A percentile compares a stretch with the other conserved stretches of the same genome.
Evolutionary conservation across 2,797 vertebrate genomes (phyloP).

Genomic region (Setipinna tenuifilis): DNA sequence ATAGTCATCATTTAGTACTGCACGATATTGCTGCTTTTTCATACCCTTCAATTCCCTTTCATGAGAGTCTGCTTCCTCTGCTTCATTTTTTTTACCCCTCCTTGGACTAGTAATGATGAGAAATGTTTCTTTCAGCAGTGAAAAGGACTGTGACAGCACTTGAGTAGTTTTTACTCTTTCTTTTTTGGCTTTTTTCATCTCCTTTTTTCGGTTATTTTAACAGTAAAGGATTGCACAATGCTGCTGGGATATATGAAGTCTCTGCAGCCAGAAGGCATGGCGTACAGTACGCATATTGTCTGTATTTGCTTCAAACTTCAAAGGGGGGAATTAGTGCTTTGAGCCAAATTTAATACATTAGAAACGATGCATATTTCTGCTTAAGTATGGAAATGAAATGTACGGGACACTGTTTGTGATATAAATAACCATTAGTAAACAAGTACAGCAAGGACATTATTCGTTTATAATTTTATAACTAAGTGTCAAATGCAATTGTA

Average conservation of each 20-base stretch:
- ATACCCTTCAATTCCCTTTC: neutral
- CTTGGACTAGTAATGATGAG: neutral
- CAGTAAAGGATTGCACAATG: neutral
- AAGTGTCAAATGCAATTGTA: neutral
- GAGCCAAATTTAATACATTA: constrained; percentile 23
- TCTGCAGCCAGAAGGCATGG: constrained; percentile 13
- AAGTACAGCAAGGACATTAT: neutral
- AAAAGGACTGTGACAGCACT: constrained; percentile 9
- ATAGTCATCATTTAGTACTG: neutral
- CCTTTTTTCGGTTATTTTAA: neutral
- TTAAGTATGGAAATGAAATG: constrained; percentile 25
- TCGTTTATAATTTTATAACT: neutral
- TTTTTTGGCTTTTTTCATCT: neutral
- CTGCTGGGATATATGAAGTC: neutral
- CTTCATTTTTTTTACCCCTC: neutral
- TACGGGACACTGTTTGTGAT: constrained; percentile 19
- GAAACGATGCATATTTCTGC: constrained; percentile 10
- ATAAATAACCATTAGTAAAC: constrained; percentile 20
- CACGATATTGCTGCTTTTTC: neutral
- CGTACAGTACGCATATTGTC: neutral
- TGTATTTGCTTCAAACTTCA: constrained; percentile 8
- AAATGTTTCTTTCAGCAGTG: neutral
- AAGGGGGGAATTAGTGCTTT: constrained; percentile 19
- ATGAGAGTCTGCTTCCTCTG: neutral
- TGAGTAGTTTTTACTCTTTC: neutral